phyloP scores from a whole-genome alignment of 1,140 invertebrate genomes.

The Aporrectodea caliginosa region DNA sequence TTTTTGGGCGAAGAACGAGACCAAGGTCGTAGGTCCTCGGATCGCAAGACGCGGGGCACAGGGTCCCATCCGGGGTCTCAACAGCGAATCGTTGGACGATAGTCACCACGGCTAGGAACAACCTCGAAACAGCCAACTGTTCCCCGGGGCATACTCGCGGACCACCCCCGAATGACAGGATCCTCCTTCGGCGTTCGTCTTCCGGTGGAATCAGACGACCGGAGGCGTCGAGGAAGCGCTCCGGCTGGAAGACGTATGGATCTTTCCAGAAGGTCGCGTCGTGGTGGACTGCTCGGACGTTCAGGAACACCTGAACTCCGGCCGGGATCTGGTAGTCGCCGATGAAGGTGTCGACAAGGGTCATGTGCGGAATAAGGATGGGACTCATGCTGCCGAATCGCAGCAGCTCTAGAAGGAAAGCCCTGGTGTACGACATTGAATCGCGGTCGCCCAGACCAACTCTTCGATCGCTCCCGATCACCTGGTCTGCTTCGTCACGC shows the following conservation, averaged over 20 bases:
- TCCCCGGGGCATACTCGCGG: slow-evolving; percentile 19
- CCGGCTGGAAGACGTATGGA: slow-evolving; percentile 69
- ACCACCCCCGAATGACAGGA: slow-evolving; percentile 17
- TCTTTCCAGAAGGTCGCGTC: slow-evolving; percentile 67
- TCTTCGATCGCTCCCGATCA: slow-evolving; percentile 15
- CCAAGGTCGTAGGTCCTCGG: slow-evolving; percentile 15
- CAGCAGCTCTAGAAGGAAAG: slow-evolving; percentile 17
- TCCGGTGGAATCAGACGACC: slow-evolving; percentile 58
- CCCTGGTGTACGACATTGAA: slow-evolving; percentile 22
- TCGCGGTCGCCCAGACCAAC: slow-evolving; percentile 1
- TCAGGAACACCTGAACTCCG: slow-evolving; percentile 21
- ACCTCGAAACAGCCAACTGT: neutral
- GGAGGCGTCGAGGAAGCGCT: slow-evolving; percentile 53
- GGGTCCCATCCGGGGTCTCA: neutral
- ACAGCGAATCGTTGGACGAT: slow-evolving; percentile 16
- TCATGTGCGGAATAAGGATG: slow-evolving; percentile 19
- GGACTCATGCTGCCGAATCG: slow-evolving; percentile 21
- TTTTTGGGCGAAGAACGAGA: neutral
- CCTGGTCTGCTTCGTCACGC: neutral
- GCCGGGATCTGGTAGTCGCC: slow-evolving; percentile 19
- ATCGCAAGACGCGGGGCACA: neutral
- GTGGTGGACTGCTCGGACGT: slow-evolving; percentile 60
- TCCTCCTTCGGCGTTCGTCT: neutral
- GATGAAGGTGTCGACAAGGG: slow-evolving; percentile 13
- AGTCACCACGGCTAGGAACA: slow-evolving; percentile 14